Percentiles rank a stretch among this genome's conserved stretches.
These are phyloP conservation scores for Poecilia latipinna DNA, from an alignment of 2,113 vertebrate genomes.

Conservation along the genomic window DNA sequence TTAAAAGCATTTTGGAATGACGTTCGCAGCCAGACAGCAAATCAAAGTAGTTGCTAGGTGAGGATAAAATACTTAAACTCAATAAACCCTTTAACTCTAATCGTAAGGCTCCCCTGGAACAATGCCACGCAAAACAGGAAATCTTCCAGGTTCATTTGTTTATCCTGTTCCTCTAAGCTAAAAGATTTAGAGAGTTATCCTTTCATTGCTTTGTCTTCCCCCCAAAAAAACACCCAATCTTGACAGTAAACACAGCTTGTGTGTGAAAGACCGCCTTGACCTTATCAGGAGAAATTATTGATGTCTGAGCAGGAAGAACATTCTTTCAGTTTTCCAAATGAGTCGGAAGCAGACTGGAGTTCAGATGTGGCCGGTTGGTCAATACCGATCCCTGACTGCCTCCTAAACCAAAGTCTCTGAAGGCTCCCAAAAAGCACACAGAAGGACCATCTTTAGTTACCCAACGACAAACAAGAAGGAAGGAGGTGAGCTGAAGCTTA, in stretches of 20 bases:
- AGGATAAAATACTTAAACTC: not conserved
- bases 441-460: conserved; percentile 1
- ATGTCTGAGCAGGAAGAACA: not conserved
- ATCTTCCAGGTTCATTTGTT: not conserved
- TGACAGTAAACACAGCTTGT: conserved; percentile 4
- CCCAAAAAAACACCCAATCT: not conserved
- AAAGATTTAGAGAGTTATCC: not conserved
- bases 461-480: not conserved
- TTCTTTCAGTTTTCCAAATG: not conserved
- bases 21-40: not conserved
- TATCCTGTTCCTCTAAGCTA: not conserved
- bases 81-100: not conserved
- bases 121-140: not conserved
- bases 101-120: not conserved
- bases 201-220: conserved; percentile 4
- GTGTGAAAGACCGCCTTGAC: not conserved
- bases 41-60: not conserved
- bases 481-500: not conserved
- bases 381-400: not conserved
- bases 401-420: not conserved
- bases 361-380: not conserved
- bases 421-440: not conserved
- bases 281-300: conserved; percentile 17
- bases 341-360: not conserved
- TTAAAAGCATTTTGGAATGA: not conserved